These are phyloP conservation scores for Parnassius mnemosyne DNA, from an alignment of 2,888 invertebrate species.

Conservation along the genomic window DNA sequence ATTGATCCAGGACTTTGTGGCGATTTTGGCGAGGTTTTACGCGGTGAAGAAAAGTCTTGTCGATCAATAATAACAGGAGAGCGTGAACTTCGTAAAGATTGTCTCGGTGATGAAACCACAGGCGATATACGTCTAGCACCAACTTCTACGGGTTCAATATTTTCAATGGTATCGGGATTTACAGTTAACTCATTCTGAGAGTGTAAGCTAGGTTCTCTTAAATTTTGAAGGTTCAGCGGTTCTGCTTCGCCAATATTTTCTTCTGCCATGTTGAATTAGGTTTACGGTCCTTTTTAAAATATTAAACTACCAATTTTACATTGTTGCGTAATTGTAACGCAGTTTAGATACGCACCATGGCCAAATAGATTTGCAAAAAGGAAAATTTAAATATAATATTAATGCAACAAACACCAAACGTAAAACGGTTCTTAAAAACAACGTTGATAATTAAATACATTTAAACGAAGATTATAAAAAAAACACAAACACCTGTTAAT, in stretches of 20 bases:
- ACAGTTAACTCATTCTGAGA: constrained; percentile 25
- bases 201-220: constrained; percentile 28
- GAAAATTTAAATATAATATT: constrained; percentile 12
- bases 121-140: not conserved
- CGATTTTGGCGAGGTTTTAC: not conserved
- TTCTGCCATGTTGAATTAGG: constrained; percentile 33
- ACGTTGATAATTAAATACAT: too few relatives aligned
- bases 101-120: constrained; percentile 10
- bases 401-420: too few relatives aligned
- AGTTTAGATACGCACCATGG: constrained; percentile 40
- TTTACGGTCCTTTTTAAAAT: constrained; percentile 23
- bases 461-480: too few relatives aligned
- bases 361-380: constrained; percentile 45
- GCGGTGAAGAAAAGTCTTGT: constrained; percentile 6
- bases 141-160: not conserved
- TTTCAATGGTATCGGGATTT: constrained; percentile 3
- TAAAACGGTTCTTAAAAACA: too few relatives aligned
- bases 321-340: constrained; percentile 31
- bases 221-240: constrained; percentile 22
- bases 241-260: constrained; percentile 25
- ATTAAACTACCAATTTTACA: constrained; percentile 41
- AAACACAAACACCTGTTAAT: too few relatives aligned
- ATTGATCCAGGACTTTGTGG: constrained; percentile 6
- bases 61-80: constrained; percentile 8
- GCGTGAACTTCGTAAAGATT: constrained; percentile 26